Evolutionary conservation across 1,140 invertebrate genomes (phyloP).

Genomic region (Babylonia areolata): DNA sequence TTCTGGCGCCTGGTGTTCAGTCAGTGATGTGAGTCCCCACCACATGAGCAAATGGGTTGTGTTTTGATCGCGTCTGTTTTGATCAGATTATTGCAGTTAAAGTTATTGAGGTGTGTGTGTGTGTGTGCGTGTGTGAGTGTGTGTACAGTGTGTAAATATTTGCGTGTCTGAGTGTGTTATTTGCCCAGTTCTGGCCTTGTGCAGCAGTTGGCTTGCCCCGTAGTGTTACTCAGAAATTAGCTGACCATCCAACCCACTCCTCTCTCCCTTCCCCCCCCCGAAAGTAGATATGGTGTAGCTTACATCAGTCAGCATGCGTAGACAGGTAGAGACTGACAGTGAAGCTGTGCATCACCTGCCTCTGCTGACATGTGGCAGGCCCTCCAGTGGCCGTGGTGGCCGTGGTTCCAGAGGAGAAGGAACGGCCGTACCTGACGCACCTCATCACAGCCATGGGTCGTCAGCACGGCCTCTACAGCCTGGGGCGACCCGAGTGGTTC

Average conservation of each 20-base stretch:
- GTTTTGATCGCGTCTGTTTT: not conserved
- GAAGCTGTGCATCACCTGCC: not conserved
- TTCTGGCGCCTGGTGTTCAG: no score
- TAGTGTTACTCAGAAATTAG: no score
- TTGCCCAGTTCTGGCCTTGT: no score
- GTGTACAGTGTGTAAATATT: no score
- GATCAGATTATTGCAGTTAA: no score
- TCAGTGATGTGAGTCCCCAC: no score
- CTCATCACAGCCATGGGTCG: not conserved
- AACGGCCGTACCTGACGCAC: not conserved
- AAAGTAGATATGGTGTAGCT: no score
- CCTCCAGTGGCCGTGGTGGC: not conserved
- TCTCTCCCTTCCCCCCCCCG: no score
- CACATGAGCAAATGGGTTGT: not conserved
- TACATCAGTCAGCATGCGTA: not conserved
- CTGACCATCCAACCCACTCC: no score
- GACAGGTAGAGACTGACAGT: not conserved
- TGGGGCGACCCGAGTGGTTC: constrained; percentile 16
- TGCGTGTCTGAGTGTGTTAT: no score
- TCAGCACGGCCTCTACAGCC: not conserved
- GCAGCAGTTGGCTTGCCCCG: no score
- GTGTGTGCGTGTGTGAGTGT: not conserved
- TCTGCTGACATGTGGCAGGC: not conserved
- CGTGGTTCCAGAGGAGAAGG: not conserved
- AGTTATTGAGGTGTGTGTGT: not conserved